Evolutionary conservation across 35 echinoderm and acorn worm genomes (phyloP), one percentile per base, ranked within the genome.

Genomic region (Apostichopus californicus): DNA sequence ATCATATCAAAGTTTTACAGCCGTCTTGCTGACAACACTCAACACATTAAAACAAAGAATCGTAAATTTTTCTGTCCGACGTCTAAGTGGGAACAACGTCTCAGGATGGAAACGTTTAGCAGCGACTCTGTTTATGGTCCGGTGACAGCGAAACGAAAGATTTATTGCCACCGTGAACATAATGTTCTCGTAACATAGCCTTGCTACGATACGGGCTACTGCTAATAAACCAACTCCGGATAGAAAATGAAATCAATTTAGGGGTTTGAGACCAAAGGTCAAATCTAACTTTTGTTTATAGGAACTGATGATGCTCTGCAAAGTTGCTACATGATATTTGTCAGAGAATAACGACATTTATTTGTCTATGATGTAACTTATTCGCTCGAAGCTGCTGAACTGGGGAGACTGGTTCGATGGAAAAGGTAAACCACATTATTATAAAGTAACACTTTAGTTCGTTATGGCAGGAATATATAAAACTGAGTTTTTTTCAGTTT

Each of bases 41-140:
- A 60, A 85, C 81, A 85, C 81, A 85, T 85, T 85, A 85, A 85
- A 85, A 85, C 81, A 85, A 85, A 85, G 81, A 85, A 58, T 85
- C 81, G 81, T 85, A 85, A 85, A 85, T 85, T 85, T 56, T 85
- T 59, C 81, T 85, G 81, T 85, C 81, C 57, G 81, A 58, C 81
- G 81, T n/a, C 81, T 85, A 58, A 85, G 81, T 85, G 81, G 81
- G 55, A 85, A 85, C 54, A 85, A 85, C 81, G 54, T 59, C 55
- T 85, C 21, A 56, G 23, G 54, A 85, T 85, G 23, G 81, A 59
- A 85, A 58, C 81, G 81, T 85, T 85, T 85, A 85, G 56, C 55
- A 58, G 81, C 81, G 55, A 17, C 81, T 85, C 15, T 85, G 81
- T 85, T 85, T 85, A 85, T 59, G 81, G 81, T 58, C 81, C 8